phyloP scores from a whole-genome alignment of 2,113 vertebrate species.

The Calidris pygmaea region DNA sequence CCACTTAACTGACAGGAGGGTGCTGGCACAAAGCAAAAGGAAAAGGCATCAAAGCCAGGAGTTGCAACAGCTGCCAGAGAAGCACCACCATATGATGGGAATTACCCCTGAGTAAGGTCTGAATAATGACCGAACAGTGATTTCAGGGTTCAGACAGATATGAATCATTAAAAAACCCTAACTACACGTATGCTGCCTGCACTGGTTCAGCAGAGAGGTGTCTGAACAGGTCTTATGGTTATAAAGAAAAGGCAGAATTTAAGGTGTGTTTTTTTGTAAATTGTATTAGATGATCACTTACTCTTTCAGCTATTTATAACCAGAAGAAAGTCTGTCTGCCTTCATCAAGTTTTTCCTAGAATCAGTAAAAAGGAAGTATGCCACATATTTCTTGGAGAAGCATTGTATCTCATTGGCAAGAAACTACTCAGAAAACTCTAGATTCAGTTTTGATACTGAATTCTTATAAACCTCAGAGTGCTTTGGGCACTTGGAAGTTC shows the following conservation, averaged over 20 bases:
- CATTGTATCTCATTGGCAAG: not conserved
- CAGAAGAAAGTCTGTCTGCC: not conserved
- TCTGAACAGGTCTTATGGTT: not conserved
- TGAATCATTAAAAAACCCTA: not conserved
- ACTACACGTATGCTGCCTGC: not conserved
- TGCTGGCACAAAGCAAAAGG: not conserved
- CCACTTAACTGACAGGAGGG: not conserved
- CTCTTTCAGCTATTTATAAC: not conserved
- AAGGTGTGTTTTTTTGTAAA: not conserved
- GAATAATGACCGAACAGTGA: not conserved
- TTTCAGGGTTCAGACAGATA: not conserved
- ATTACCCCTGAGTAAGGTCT: not conserved
- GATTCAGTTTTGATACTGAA: not conserved
- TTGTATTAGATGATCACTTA: not conserved
- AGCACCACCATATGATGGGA: not conserved
- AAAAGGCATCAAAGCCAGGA: not conserved
- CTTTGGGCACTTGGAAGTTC: not conserved
- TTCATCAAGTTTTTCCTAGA: not conserved
- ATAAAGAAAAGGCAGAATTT: not conserved
- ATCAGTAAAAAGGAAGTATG: not conserved
- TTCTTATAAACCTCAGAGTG: not conserved
- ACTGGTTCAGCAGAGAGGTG: not conserved
- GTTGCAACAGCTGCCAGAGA: not conserved
- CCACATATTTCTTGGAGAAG: not conserved
- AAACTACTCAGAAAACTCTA: not conserved